These are phyloP conservation scores for Chrysemys picta DNA, from an alignment of 2,113 vertebrate genomes.

Conservation along the genomic window DNA sequence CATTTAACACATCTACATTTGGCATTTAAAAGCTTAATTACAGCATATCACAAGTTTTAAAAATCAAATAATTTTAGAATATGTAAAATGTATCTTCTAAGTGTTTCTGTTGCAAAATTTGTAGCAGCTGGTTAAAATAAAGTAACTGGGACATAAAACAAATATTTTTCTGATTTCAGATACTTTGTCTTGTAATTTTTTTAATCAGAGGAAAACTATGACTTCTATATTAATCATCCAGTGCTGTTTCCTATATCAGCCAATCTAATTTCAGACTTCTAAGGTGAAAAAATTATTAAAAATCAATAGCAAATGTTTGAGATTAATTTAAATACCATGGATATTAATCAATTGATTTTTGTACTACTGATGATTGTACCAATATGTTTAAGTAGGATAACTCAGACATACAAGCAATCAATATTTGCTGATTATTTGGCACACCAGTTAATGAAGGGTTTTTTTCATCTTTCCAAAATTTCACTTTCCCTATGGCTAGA, in stretches of 20 bases:
- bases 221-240: background rate
- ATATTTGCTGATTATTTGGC: constrained; percentile 3
- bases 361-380: constrained; percentile 14
- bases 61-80: background rate
- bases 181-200: background rate
- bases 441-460: background rate
- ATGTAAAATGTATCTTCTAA: background rate
- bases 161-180: background rate
- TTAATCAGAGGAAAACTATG: background rate
- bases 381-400: constrained; percentile 33
- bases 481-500: background rate
- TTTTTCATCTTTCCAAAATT: constrained; percentile 15
- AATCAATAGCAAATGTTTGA: constrained; percentile 10
- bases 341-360: constrained; percentile 52
- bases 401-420: constrained; percentile 18
- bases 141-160: background rate
- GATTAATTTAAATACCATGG: constrained; percentile 43
- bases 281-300: background rate
- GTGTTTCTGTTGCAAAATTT: background rate
- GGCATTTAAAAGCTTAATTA: background rate
- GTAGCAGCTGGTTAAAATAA: background rate
- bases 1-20: background rate
- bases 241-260: background rate
- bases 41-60: background rate
- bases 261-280: background rate